phyloP scores from a whole-genome alignment of 2,888 invertebrate genomes.

The Ashinkailepas kermadecensis region DNA sequence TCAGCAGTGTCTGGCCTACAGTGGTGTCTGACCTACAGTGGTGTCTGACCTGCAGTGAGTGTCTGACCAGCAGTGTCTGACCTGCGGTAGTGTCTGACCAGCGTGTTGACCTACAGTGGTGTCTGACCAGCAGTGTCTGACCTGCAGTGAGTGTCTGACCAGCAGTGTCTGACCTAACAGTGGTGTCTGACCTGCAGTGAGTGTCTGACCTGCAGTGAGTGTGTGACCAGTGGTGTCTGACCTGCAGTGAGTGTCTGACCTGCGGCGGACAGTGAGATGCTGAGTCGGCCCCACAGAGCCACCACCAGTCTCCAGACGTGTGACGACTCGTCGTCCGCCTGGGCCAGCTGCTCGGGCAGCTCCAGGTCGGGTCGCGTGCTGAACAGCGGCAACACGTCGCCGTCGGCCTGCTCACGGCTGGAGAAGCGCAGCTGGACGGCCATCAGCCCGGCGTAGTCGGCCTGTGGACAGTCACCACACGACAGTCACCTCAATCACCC shows the following conservation, averaged over 20 bases:
- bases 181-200: too few species aligned
- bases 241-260: constrained; percentile 40
- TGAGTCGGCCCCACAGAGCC: constrained; percentile 74
- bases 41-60: too few species aligned
- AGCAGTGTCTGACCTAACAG: too few species aligned
- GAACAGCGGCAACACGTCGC: constrained; percentile 30
- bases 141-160: too few species aligned
- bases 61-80: too few species aligned
- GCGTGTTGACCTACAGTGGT: too few species aligned
- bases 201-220: too few species aligned
- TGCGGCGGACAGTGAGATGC: constrained; percentile 45
- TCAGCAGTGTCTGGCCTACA: too few species aligned
- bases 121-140: too few species aligned
- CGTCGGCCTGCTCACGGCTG: background rate
- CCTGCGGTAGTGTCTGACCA: too few species aligned
- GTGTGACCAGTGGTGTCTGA: too few species aligned
- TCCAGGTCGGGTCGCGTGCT: constrained; percentile 6
- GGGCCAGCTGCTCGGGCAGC: background rate
- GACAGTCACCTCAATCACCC: background rate
- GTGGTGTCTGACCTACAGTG: too few species aligned
- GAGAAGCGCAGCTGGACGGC: constrained; percentile 38
- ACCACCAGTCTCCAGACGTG: constrained; percentile 49
- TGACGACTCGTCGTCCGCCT: background rate
- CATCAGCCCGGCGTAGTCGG: constrained; percentile 47
- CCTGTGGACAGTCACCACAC: constrained; percentile 42